A percentile compares a stretch with the other conserved stretches of the same genome.
Evolutionary conservation across 2,888 invertebrate species (phyloP).

Genomic region (Crepidodera aurea): DNA sequence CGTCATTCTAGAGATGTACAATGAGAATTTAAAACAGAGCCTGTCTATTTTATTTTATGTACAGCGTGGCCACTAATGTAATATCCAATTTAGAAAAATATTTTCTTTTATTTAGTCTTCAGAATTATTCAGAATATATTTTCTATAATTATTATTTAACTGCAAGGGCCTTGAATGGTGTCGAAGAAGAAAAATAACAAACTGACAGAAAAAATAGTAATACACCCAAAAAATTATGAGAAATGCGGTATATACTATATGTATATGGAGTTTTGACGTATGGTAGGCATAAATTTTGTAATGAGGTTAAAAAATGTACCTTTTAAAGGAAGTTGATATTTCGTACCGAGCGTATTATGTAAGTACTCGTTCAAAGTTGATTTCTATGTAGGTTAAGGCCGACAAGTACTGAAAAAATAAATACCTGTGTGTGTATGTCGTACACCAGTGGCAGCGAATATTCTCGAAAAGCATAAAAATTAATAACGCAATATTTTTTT

Average conservation of each 20-base stretch:
- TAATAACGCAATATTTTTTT: no score
- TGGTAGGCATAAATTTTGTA: constrained; percentile 46
- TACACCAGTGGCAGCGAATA: constrained; percentile 17
- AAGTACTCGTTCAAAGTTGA: constrained; percentile 53
- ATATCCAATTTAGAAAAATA: no score
- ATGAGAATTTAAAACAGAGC: not conserved
- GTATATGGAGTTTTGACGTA: constrained; percentile 30
- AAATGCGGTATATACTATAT: not conserved
- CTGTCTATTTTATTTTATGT: not conserved
- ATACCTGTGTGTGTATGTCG: constrained; percentile 31
- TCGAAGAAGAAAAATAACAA: no score
- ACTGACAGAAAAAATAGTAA: no score
- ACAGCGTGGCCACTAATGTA: not conserved
- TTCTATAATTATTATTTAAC: no score
- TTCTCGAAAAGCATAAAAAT: constrained; percentile 1
- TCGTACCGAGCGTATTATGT: constrained; percentile 53
- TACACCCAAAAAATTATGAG: no score
- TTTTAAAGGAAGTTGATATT: constrained; percentile 57
- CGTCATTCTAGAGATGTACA: constrained; percentile 6
- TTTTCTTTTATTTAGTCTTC: no score
- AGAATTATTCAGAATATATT: no score
- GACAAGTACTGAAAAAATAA: constrained; percentile 43
- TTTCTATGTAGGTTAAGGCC: constrained; percentile 57
- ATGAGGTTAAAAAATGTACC: constrained; percentile 48
- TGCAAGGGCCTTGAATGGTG: no score